Conservation (phyloP, 2,888 invertebrate genomes). For the Leucophenga montana region DNA sequence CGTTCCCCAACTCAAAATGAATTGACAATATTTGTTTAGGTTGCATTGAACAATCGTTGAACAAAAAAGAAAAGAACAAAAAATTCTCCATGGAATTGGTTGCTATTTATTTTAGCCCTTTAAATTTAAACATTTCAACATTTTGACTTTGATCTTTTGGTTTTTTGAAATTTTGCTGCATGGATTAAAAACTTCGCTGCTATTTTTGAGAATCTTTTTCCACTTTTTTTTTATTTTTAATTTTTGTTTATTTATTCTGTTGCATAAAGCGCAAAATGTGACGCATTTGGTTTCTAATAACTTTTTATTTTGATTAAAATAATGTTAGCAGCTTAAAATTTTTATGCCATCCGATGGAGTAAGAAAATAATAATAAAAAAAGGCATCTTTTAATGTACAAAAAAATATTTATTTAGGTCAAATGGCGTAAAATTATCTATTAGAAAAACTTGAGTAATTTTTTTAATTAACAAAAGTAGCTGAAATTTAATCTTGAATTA, state of each 20-base stretch:
- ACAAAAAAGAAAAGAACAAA: slow-evolving; percentile 7
- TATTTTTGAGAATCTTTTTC: not conserved
- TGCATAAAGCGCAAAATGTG: slow-evolving; percentile 62
- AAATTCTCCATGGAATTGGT: slow-evolving; percentile 20
- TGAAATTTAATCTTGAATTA: too few relatives aligned
- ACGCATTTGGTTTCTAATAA: slow-evolving; percentile 61
- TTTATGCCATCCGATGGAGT: not conserved
- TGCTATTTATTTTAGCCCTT: not conserved
- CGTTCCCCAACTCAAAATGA: not conserved
- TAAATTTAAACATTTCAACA: not conserved
- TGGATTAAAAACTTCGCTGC: not conserved
- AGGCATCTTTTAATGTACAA: not conserved
- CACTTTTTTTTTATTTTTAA: not conserved
- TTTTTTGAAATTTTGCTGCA: too few relatives aligned
- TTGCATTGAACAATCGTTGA: slow-evolving; percentile 6
- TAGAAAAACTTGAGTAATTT: slow-evolving; percentile 39
- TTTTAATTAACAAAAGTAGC: too few relatives aligned
- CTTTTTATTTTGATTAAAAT: slow-evolving; percentile 53
- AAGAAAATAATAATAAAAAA: not conserved
- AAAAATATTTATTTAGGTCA: slow-evolving; percentile 63
- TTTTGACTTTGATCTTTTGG: slow-evolving; percentile 26
- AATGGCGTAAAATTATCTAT: slow-evolving; percentile 50
- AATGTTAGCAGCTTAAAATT: not conserved
- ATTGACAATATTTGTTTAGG: slow-evolving; percentile 23
- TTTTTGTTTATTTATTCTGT: slow-evolving; percentile 63